Conservation (phyloP, 2,888 invertebrate genomes). For the Drosophila quinaria region DNA sequence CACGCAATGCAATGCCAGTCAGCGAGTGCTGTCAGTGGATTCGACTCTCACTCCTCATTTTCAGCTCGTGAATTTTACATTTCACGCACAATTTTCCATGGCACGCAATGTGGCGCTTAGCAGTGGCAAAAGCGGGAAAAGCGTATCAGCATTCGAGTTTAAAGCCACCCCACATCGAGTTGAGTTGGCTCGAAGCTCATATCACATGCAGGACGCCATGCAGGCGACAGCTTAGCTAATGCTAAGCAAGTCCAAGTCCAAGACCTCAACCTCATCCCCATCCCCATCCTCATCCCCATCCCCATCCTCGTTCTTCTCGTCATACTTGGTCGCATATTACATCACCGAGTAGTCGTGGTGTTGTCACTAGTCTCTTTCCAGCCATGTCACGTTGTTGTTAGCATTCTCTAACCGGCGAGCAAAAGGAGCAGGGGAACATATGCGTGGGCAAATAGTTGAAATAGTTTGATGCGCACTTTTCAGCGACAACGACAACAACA, state of each 20-base stretch:
- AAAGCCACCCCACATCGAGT: slow-evolving; percentile 8
- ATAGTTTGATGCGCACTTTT: slow-evolving; percentile 81
- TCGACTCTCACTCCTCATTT: not conserved
- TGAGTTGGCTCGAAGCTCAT: slow-evolving; percentile 56
- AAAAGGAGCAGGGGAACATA: slow-evolving; percentile 36
- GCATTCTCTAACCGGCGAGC: slow-evolving; percentile 48
- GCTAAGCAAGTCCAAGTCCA: slow-evolving; percentile 66
- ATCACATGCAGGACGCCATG: slow-evolving; percentile 72
- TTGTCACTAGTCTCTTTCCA: slow-evolving; percentile 40
- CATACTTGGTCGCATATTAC: slow-evolving; percentile 70
- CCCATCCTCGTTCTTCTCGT: slow-evolving; percentile 11
- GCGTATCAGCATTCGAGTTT: slow-evolving; percentile 30
- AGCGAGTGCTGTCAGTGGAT: slow-evolving; percentile 24
- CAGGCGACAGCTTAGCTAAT: slow-evolving; percentile 74
- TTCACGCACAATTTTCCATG: slow-evolving; percentile 83
- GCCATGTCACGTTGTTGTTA: slow-evolving; percentile 79
- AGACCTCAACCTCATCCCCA: not conserved
- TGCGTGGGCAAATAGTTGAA: slow-evolving; percentile 79
- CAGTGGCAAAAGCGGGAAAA: slow-evolving; percentile 32
- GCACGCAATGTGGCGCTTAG: slow-evolving; percentile 82
- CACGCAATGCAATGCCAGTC: slow-evolving; percentile 63
- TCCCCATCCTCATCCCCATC: not conserved
- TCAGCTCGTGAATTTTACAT: slow-evolving; percentile 74
- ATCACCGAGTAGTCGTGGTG: slow-evolving; percentile 49
- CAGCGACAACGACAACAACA: slow-evolving; percentile 49